These are phyloP conservation scores for Uropetala carovei DNA, from an alignment of 2,888 invertebrate species.

Conservation along the genomic window DNA sequence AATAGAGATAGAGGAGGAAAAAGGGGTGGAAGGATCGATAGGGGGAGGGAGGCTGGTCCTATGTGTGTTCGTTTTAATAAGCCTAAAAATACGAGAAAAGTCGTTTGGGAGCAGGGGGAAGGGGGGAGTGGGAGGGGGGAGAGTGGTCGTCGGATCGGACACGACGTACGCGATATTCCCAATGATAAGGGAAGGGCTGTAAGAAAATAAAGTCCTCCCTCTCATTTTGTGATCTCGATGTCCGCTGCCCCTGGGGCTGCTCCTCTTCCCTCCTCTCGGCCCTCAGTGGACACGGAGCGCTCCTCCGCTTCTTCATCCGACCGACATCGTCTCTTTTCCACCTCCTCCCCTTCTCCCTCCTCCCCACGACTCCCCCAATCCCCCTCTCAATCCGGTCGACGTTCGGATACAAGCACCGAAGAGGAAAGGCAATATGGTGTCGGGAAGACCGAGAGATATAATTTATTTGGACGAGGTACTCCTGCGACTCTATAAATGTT, in stretches of 20 bases:
- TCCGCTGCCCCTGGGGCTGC: background rate
- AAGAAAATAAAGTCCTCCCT: slow-evolving; percentile 51
- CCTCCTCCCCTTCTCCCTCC: no score
- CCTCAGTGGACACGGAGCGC: background rate
- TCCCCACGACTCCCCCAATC: background rate
- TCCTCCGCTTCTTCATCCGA: background rate
- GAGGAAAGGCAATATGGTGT: no score
- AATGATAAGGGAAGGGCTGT: slow-evolving; percentile 44
- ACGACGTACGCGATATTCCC: slow-evolving; percentile 52
- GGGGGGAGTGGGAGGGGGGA: no score
- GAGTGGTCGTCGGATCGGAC: slow-evolving; percentile 38
- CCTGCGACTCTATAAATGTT: no score
- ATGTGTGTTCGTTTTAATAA: background rate
- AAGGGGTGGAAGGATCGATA: background rate
- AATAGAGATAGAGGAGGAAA: background rate
- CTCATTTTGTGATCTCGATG: background rate
- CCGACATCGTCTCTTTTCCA: background rate
- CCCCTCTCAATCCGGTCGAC: background rate
- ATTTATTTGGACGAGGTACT: no score
- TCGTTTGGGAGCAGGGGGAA: background rate
- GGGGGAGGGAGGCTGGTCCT: background rate
- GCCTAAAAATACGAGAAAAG: background rate
- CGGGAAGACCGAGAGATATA: no score
- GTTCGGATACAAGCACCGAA: no score
- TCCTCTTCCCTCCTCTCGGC: background rate